Base-by-base conservation (phyloP, 1,140 invertebrate genomes). In the Melitaea cinxia region DNA sequence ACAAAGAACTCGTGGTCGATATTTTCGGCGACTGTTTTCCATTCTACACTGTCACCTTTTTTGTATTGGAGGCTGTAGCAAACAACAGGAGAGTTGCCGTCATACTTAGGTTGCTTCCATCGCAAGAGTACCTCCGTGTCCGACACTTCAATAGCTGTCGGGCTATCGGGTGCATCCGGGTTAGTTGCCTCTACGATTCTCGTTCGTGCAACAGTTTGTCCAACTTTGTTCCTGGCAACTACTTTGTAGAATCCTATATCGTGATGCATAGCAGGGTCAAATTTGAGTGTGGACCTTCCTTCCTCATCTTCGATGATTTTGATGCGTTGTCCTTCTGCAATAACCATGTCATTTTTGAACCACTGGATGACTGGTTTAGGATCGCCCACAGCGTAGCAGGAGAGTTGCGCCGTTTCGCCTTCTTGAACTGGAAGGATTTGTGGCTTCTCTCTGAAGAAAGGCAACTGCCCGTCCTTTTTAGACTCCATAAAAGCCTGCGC, bases 241-340 rank as follows among this genome's bases (percentile, higher is more conserved):
- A 98, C 97, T 85, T 98, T 99, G 85, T 99, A 99, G 69, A 97
- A 95, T 0, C 98, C 98, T 35, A 95, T 93, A 85, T 98, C 97
- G 69, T 96, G 95, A 67, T 95, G 93, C 50, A 94, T 92, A 0
- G 94, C 95, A 0, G 96, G 95, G 28, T 94, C 93, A 50, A 98
- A 94, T 42, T 93, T 93, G 7, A 97, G 85, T 26, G 96, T 95
- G 0, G 95, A 97, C 53, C 96, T 92, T 0, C 96, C 96, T 28
- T 95, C 93, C 19, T 94, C 93, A 62, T 96, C 95, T 49, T 94
- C 94, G 0, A 92, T 92, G 17, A 97, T 94, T 79, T 94, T 96
- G 33, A 97, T 93, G 55, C 96, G 92, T 66, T 95, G 94, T 23
- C 94, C 95, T 82, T 97, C 96, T 3, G 94, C 94, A 3, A 98